Evolutionary conservation across 2,113 vertebrate genomes (phyloP).

Genomic region (Misgurnus anguillicaudatus): DNA sequence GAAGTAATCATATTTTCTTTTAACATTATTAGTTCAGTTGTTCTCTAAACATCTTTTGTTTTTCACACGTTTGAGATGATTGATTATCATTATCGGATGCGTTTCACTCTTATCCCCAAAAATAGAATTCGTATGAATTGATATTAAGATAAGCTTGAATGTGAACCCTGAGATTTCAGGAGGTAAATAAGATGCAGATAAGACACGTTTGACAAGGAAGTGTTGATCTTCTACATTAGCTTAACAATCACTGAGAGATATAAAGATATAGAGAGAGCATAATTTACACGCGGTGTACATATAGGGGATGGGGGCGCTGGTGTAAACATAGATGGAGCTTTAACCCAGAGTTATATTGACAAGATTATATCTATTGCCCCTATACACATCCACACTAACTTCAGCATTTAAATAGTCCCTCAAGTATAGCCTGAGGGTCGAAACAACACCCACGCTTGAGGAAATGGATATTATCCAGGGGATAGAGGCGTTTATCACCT

Average conservation of each 20-base stretch:
- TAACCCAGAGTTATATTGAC: background rate
- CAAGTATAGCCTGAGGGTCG: background rate
- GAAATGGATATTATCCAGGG: conserved; percentile 1
- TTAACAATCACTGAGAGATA: background rate
- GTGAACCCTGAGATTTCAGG: background rate
- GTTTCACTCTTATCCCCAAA: background rate
- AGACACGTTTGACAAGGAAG: background rate
- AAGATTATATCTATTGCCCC: conserved; percentile 16
- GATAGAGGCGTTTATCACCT: conserved; percentile 9
- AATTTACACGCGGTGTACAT: background rate
- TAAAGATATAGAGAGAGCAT: background rate
- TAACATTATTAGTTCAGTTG: too few species aligned
- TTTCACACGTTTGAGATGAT: too few species aligned
- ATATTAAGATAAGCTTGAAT: background rate
- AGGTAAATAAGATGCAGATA: background rate
- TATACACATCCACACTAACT: background rate
- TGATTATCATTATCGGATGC: too few species aligned
- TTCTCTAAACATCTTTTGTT: too few species aligned
- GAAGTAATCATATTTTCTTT: too few species aligned
- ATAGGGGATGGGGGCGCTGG: conserved; percentile 35
- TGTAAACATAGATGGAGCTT: conserved; percentile 55
- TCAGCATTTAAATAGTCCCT: conserved; percentile 3
- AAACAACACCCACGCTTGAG: background rate
- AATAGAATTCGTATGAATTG: background rate
- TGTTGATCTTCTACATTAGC: background rate